Base-by-base conservation (phyloP, 2,888 invertebrate species). In the Trissolcus brochymenae region DNA sequence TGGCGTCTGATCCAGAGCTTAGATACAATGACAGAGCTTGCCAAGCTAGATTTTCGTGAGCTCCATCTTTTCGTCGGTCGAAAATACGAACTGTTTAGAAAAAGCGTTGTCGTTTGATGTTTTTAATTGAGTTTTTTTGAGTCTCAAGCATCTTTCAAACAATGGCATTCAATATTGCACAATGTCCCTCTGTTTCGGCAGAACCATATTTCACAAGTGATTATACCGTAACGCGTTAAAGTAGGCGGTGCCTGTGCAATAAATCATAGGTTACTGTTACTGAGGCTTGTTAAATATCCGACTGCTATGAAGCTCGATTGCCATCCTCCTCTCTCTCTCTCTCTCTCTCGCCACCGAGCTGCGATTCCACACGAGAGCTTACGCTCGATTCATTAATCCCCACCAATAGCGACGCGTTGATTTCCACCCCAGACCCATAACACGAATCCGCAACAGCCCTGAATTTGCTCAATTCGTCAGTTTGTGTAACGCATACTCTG, bases 171-270 rank as follows among this genome's bases (percentile, higher is more conserved):
- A 73, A 80, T 80, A 81, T 81, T 71, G 76, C 76, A 66, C 49
- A 76, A 79, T 78, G 72, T 77, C 71, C 43, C 73, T 77, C 70
- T 74, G 73, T 66, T 35, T 74, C 43, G 62, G 83, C 82, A 83
- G 83, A 83, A 81, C 84, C 84, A 85, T 87, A 87, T 87, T 86
- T 87, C 85, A 87, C 83, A 41, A 85, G 84, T 85, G 84, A 87
- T 87, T 86, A 35, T 35, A 86, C 84, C 83, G 85, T 85, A 86
- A 86, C 84, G 84, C 82, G 84, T 84, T 84, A 83, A 82, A 82
- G 82, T 82, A 82, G 83, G 82, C 82, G 82, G 82, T 81, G 83
- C 82, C 83, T 82, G 83, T 17, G 82, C 84, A 82, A 87, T 86
- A 87, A 87, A 87, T 87, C 85, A 82, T 84, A 82, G 84, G 82